Evolutionary conservation across 92 coral and sea anemone genomes (phyloP).

Genomic region (Diadumene lineata): DNA sequence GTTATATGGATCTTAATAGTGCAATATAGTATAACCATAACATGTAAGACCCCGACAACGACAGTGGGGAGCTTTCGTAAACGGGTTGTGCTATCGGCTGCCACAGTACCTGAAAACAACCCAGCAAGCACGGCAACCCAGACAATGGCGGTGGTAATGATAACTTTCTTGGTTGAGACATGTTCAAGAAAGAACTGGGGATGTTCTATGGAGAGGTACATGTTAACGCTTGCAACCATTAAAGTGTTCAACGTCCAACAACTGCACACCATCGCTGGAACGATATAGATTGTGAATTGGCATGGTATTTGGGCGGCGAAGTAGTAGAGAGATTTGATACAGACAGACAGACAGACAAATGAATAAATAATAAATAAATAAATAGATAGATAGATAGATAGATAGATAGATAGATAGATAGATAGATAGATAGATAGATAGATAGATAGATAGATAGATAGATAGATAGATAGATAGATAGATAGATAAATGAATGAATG

Average conservation of each 20-base stretch:
- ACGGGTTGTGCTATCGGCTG: background rate
- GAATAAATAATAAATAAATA: no score
- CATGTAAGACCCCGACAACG: background rate
- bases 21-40: background rate
- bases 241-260: background rate
- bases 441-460: no score
- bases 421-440: no score
- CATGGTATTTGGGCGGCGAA: background rate
- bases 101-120: background rate
- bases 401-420: no score
- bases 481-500: no score
- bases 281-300: background rate
- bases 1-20: background rate
- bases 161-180: background rate
- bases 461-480: no score
- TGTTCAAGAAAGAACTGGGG: background rate
- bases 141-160: background rate
- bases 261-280: background rate
- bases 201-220: conserved; percentile 5
- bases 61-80: background rate
- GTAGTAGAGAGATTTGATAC: background rate
- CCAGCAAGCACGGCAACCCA: background rate
- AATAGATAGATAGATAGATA: no score
- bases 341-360: no score
- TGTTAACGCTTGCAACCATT: conserved; percentile 9